Evolutionary conservation across 2,797 vertebrate species (phyloP).

Genomic region (Sphenodon punctatus): DNA sequence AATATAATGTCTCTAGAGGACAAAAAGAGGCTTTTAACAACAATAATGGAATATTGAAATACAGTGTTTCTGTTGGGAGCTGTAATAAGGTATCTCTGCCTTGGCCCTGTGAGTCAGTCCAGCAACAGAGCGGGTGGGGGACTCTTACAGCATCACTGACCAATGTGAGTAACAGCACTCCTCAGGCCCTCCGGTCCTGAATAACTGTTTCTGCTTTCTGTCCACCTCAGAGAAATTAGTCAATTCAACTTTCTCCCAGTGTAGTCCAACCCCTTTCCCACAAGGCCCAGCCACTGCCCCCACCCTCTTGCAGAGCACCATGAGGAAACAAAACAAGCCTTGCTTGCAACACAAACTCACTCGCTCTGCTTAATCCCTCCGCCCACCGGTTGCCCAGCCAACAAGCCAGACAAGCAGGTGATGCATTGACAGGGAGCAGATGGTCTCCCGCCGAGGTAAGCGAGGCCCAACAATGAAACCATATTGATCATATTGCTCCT

Average conservation of each 20-base stretch:
- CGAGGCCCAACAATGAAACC: slow-evolving; percentile 88
- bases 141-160: background rate
- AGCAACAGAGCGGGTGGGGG: no score
- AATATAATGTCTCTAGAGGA: slow-evolving; percentile 42
- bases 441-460: slow-evolving; percentile 97
- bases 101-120: no score
- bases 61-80: no score
- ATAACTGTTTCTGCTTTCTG: background rate
- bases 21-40: slow-evolving; percentile 20
- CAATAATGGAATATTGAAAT: accelerated
- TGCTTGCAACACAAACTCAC: slow-evolving; percentile 11
- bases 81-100: no score
- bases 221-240: background rate
- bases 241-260: background rate
- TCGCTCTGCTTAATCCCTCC: slow-evolving; percentile 82
- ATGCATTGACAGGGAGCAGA: slow-evolving; percentile 99
- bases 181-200: background rate
- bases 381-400: slow-evolving; percentile 84
- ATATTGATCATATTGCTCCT: slow-evolving; percentile 89
- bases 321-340: slow-evolving; percentile 19
- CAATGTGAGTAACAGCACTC: background rate
- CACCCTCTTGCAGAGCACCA: background rate
- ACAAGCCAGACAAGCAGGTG: slow-evolving; percentile 97
- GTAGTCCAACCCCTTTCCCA: background rate
- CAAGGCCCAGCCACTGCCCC: background rate